Evolutionary conservation across 2,113 vertebrate species (phyloP).

Genomic region (Strigops habroptila): DNA sequence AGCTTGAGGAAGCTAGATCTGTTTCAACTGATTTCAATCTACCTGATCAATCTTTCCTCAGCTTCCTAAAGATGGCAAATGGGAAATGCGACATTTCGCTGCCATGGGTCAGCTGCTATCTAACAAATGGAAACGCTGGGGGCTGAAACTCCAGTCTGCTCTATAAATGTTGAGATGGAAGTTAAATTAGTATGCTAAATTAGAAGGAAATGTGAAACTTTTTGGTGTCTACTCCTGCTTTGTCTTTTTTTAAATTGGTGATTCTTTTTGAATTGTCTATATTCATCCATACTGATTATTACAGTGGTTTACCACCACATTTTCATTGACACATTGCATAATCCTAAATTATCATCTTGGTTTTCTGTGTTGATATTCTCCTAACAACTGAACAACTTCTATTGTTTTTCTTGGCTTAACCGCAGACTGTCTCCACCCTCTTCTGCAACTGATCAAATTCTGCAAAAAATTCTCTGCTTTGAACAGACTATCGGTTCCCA

Average conservation of each 20-base stretch:
- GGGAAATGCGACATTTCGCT: background rate
- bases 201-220: background rate
- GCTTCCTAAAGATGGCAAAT: background rate
- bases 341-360: background rate
- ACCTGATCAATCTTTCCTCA: background rate
- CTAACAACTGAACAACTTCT: background rate
- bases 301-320: background rate
- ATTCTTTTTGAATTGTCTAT: background rate
- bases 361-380: background rate
- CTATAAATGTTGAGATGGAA: background rate
- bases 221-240: background rate
- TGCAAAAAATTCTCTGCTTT: background rate
- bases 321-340: background rate
- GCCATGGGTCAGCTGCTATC: background rate
- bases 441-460: constrained; percentile 14
- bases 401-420: constrained; percentile 3
- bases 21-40: background rate
- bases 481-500: constrained; percentile 5
- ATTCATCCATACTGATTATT: background rate
- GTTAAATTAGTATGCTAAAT: background rate
- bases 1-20: background rate
- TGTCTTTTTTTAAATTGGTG: background rate
- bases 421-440: background rate
- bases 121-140: background rate
- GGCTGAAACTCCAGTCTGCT: background rate